Evolutionary conservation across 2,797 vertebrate genomes (phyloP), one percentile per base, ranked within the genome.

Genomic region (Masticophis lateralis): DNA sequence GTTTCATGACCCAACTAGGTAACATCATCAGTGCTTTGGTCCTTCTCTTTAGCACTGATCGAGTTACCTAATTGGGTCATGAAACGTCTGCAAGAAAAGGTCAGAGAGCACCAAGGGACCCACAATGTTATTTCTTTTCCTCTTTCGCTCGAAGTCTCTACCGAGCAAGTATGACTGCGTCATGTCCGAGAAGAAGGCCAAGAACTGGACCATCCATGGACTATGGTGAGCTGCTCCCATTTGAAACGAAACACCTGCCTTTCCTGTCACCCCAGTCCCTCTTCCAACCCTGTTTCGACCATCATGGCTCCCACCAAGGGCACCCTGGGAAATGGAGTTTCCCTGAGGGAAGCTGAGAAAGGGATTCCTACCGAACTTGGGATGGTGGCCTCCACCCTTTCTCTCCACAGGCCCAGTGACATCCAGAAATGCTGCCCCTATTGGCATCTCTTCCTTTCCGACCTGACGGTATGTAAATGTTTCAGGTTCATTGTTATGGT

Each of bases 181-280:
- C n/a, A 95, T 98, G 57, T 97, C 98, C 22, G 25, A 89, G 9
- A 93, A 89, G 9, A 92, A 16, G 1, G 20, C 98, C 86, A 90
- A 96, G 93, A 94, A 63, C 91, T 98, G 98, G 98, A 98, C 97
- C 18, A 98, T 98, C 74, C 98, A 98, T 60, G 98, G 98, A 3
- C 95, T 98, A 3, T 98, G 98, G 98, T 98, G 91, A 97, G 92
- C 4, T 12, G 13, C 9, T 20, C 22, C 51, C 9, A 6, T 25
- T 53, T 6, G 11, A 8, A 37, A 25, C 1, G 4, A 51, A 60
- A 63, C n/a, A 1, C 37, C 28, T 0, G 4, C 18, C 74, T 51
- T 37, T 14, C 27, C 14, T 4, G 37, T 5, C 32, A 6, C 2
- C 1, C 14, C 25, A 9, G 6, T 32, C 4, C 20, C 18, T 9